phyloP scores from a whole-genome alignment of 1,140 invertebrate species.

The Brachionus calyciflorus region DNA sequence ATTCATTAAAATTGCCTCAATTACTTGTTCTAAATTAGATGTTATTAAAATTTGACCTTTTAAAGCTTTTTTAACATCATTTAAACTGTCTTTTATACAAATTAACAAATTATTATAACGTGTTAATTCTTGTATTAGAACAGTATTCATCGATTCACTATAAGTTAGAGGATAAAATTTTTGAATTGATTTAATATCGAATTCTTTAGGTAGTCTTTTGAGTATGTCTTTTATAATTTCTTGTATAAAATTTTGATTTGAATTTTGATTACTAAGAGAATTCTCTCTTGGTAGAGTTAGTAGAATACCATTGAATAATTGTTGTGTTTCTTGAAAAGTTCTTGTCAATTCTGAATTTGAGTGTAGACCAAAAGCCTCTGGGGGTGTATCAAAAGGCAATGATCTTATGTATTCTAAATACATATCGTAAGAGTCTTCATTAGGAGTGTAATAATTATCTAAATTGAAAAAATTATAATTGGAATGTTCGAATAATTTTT shows the following conservation, averaged over 20 bases:
- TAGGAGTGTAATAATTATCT: neutral
- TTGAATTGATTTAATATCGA: neutral
- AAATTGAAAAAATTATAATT: neutral
- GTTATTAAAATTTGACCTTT: slow-evolving; percentile 79
- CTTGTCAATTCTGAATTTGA: slow-evolving; percentile 87
- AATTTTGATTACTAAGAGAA: neutral
- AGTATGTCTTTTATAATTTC: slow-evolving; percentile 13
- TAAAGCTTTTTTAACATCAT: slow-evolving; percentile 74
- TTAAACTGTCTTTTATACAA: slow-evolving; percentile 70
- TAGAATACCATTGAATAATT: neutral
- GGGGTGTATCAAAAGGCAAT: slow-evolving; percentile 79
- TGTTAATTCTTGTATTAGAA: slow-evolving; percentile 86
- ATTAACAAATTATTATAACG: slow-evolving; percentile 75
- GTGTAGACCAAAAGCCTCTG: slow-evolving; percentile 91
- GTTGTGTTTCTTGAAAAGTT: slow-evolving; percentile 27
- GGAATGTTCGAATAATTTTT: neutral
- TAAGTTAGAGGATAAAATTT: slow-evolving; percentile 32
- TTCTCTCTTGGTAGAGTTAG: slow-evolving; percentile 15
- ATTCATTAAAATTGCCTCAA: slow-evolving; percentile 75
- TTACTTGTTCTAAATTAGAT: slow-evolving; percentile 80
- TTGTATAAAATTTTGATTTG: slow-evolving; percentile 15
- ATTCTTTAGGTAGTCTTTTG: slow-evolving; percentile 4
- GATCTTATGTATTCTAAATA: slow-evolving; percentile 67
- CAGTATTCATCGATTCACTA: slow-evolving; percentile 72
- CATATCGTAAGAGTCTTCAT: neutral